Evolutionary conservation across 37 sponge, comb jelly and placozoan genomes (phyloP), one percentile per base, ranked within the genome.

Genomic region (Axinella damicornis): DNA sequence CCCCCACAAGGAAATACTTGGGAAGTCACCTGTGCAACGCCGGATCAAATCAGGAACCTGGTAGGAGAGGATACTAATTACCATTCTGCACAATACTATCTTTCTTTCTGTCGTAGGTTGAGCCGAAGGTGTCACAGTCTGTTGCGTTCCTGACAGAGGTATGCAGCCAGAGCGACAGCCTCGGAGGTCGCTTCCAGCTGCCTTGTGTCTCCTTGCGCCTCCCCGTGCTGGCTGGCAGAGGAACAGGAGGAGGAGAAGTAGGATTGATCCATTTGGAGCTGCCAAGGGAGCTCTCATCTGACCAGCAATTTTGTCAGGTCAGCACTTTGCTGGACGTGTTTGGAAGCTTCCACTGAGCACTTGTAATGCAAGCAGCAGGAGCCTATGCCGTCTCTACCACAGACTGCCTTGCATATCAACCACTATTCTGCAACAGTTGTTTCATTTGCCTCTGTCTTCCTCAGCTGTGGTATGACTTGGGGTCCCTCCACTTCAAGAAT

Each of bases 381-480:
- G 27, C 16, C n/a, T n/a, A n/a, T n/a, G n/a, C n/a, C n/a, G n/a
- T n/a, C n/a, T n/a, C n/a, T n/a, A n/a, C n/a, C n/a, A n/a, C n/a
- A n/a, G n/a, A n/a, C n/a, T n/a, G n/a, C n/a, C n/a, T n/a, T n/a
- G n/a, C n/a, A n/a, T n/a, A n/a, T n/a, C n/a, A n/a, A n/a, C n/a
- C n/a, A n/a, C n/a, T n/a, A n/a, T n/a, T n/a, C n/a, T n/a, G n/a
- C n/a, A n/a, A n/a, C 9, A 9, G 4, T 9, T 46, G 46, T 46
- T 46, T 46, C 9, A 9, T 46, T 4, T 46, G 46, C 46, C 46
- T 46, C 46, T 9, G 4, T 46, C 9, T 46, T 9, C 9, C 66
- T 11, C 73, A 92, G 92, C n/a, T 92, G 38, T 20, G 28, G 20
- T 87, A 75, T 73, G 73, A 67, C 56, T 65, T 92, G 27, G 92